Evolutionary conservation across 2,113 vertebrate genomes (phyloP).

Genomic region (Formicarius rufipectus): DNA sequence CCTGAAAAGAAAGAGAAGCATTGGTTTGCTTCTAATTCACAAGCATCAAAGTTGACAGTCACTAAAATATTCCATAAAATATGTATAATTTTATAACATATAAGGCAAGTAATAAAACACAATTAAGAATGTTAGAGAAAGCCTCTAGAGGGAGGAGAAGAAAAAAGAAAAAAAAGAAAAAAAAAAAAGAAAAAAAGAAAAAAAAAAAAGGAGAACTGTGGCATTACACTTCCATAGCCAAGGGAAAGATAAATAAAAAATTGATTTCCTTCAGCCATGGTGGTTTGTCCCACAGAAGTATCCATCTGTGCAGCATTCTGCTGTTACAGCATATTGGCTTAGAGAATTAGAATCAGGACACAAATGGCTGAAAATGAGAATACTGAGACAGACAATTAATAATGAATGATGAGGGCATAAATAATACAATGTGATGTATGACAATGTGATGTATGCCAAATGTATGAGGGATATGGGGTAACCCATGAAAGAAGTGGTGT

Average conservation of each 20-base stretch:
- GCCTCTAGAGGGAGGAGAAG: no score
- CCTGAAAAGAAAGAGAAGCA: not conserved
- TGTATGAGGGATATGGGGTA: not conserved
- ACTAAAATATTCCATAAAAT: not conserved
- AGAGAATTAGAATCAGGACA: not conserved
- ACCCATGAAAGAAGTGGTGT: not conserved
- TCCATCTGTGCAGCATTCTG: not conserved
- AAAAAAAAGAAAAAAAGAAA: fast-evolving
- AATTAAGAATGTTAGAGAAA: not conserved
- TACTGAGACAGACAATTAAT: not conserved
- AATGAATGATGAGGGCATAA: not conserved
- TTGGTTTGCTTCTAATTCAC: not conserved
- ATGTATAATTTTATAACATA: not conserved
- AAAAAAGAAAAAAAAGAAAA: not conserved
- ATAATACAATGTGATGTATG: not conserved
- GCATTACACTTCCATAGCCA: not conserved
- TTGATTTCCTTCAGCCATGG: fast-evolving
- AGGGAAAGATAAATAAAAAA: not conserved
- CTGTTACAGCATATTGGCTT: not conserved
- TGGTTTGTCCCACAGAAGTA: not conserved
- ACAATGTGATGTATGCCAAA: not conserved
- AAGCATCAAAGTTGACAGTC: not conserved
- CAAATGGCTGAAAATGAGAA: not conserved
- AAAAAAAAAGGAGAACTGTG: not conserved
- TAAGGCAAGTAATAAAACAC: not conserved